A percentile compares a stretch with the other conserved stretches of the same genome.
phyloP scores from a whole-genome alignment of 1,140 invertebrate genomes.

The Laupala kohalensis region DNA sequence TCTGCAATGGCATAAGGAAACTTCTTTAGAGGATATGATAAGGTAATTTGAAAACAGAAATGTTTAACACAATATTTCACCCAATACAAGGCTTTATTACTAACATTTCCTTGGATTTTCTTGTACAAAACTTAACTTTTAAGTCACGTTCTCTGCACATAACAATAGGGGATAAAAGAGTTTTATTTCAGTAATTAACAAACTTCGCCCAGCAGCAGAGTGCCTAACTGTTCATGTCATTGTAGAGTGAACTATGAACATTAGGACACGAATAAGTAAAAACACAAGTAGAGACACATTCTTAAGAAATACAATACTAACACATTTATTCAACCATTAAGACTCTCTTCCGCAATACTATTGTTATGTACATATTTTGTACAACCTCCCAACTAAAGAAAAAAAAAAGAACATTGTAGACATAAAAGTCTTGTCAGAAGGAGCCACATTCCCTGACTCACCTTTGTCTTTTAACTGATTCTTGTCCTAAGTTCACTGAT shows the following conservation, averaged over 20 bases:
- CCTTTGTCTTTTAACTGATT: slow-evolving; percentile 5
- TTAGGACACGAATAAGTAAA: background rate
- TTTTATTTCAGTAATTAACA: background rate
- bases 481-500: slow-evolving; percentile 4
- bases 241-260: background rate
- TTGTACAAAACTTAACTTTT: slow-evolving; percentile 15
- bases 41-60: background rate
- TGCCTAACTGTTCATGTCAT: background rate
- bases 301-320: no score
- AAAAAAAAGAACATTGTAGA: no score
- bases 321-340: no score
- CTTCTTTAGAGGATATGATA: no score
- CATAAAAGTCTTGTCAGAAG: no score
- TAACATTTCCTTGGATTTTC: slow-evolving; percentile 9
- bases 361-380: no score
- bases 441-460: background rate
- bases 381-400: no score
- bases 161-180: slow-evolving; percentile 7
- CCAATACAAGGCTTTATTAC: slow-evolving; percentile 14
- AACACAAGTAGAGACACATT: background rate
- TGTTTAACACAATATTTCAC: background rate
- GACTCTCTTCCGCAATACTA: no score
- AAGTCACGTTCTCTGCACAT: slow-evolving; percentile 11
- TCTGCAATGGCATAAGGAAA: no score
- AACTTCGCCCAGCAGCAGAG: slow-evolving; percentile 1